Base-by-base conservation (phyloP, 2,113 vertebrate species). In the Motacilla tschutschensis region DNA sequence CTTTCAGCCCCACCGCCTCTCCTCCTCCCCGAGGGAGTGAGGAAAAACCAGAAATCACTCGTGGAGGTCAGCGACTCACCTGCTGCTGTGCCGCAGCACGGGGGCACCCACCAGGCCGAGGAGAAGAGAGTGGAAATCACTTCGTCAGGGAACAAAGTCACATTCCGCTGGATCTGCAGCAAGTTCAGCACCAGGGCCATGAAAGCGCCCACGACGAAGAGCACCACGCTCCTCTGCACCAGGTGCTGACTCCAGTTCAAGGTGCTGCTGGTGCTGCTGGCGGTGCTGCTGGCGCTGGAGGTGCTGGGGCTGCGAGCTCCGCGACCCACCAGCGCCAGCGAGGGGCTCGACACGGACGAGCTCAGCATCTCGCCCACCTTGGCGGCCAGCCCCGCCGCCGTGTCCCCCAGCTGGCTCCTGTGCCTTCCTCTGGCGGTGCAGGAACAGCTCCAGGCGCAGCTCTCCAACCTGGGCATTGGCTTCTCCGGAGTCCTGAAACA, bases 21-120 rank as follows among this genome's bases (percentile, higher is more conserved):
- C 19, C 26, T 66, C n/a, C 41, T 8, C 67, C 70, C 8, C 17
- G 6, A 47, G 28, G n/a, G 29, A 1, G 9, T 8, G 4, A 11
- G 17, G 25, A 12, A 44, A 44, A 18, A 9, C 1, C 29, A 12
- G 41, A 50, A 47, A 22, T 10, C 63, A 10, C 26, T 6, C 25
- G 44, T 7, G 13, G 36, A 10, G 8, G 18, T 31, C 50, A 10
- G 53, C 8, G 12, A 95, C 98, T 98, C 91, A 99, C 99, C 99
- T 20, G 99, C 99, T 6, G 98, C 99, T 1, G 99, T 99, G 46
- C 99, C 99, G 43, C 99, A 99, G 92, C 98, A 99, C 9, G 98
- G 98, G 2, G 99, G 98, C 83, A 99, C 98, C 99, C 99, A 99
- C 98, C 99, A 99, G 55, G 99, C 98, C 0, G 99, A 99, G 25